Evolutionary conservation across 1,140 invertebrate genomes (phyloP).

Genomic region (Drosophila kurseongensis): DNA sequence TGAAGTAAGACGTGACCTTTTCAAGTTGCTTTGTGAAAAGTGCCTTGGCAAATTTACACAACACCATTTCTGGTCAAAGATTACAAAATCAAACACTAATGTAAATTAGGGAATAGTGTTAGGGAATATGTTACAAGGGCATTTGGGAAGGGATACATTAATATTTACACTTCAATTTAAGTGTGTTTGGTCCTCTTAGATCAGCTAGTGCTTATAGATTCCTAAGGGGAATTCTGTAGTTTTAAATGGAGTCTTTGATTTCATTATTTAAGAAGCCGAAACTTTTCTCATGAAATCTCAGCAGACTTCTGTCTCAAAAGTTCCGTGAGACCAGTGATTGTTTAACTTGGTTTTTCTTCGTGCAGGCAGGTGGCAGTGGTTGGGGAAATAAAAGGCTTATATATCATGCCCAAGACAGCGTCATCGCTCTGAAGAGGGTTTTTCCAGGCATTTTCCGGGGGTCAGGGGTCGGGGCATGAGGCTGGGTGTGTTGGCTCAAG

Average conservation of each 20-base stretch:
- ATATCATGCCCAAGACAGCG: slow-evolving; percentile 68
- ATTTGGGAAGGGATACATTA: no score
- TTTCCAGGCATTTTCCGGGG: slow-evolving; percentile 22
- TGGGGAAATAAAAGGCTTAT: slow-evolving; percentile 58
- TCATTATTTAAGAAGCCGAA: slow-evolving; percentile 12
- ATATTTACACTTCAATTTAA: no score
- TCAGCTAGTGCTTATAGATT: no score
- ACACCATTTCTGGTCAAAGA: neutral
- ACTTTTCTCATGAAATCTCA: slow-evolving; percentile 16
- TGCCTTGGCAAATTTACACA: no score
- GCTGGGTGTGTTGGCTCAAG: slow-evolving; percentile 58
- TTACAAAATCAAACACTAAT: no score
- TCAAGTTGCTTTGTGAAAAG: no score
- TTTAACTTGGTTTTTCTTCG: slow-evolving; percentile 19
- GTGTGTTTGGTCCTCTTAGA: no score
- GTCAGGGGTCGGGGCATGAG: neutral
- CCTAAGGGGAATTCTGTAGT: no score
- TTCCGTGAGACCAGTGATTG: slow-evolving; percentile 13
- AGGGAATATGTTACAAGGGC: no score
- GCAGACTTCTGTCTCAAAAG: slow-evolving; percentile 17
- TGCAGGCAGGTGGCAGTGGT: slow-evolving; percentile 51
- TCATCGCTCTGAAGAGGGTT: slow-evolving; percentile 64
- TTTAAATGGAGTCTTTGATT: slow-evolving; percentile 14
- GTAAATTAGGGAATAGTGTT: no score
- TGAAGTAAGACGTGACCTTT: no score